Evolutionary conservation across 1,140 invertebrate species (phyloP).

Genomic region (Acyrthosiphon pisum): DNA sequence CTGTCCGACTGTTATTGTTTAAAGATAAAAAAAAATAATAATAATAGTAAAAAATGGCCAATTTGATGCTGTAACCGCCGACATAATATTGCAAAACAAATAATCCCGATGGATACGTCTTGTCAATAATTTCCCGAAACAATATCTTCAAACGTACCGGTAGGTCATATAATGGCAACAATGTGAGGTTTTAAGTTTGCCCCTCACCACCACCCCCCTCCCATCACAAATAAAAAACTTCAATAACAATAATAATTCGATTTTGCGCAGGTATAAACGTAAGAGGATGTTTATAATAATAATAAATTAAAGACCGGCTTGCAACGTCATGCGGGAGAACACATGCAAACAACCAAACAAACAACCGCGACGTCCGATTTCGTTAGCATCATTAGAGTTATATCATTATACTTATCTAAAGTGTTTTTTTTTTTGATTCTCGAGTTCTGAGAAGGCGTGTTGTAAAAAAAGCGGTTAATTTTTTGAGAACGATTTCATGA

Average conservation of each 20-base stretch:
- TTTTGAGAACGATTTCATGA: neutral
- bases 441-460: neutral
- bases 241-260: neutral
- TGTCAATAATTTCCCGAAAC: neutral
- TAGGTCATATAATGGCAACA: neutral
- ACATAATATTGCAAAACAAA: neutral
- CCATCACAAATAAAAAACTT: neutral
- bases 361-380: neutral
- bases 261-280: neutral
- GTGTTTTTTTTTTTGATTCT: neutral
- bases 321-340: neutral
- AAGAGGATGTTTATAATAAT: neutral
- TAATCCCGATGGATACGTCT: constrained; percentile 7
- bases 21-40: constrained; percentile 5
- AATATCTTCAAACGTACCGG: neutral
- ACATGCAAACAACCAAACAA: neutral
- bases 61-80: constrained; percentile 50
- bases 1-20: constrained; percentile 42
- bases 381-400: neutral
- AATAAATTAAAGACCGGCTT: neutral
- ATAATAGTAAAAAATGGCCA: constrained; percentile 32
- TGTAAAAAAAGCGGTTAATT: neutral
- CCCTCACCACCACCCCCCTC: neutral
- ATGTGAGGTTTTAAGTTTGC: neutral
- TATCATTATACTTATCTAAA: neutral